Evolutionary conservation across 2,113 vertebrate genomes (phyloP).

Genomic region (Bubo blakistoni): DNA sequence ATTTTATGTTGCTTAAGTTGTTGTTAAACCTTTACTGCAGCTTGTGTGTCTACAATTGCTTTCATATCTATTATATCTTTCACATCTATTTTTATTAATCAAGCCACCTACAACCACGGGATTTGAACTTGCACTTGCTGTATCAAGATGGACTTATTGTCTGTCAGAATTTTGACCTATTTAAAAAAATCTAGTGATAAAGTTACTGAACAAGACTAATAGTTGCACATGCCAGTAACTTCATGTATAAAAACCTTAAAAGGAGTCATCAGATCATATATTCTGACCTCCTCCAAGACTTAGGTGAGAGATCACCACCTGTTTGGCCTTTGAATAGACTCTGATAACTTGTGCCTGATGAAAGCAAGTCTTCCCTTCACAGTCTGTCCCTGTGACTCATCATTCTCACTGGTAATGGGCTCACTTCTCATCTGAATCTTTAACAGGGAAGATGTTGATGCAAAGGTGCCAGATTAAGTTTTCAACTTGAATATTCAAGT

Average conservation of each 20-base stretch:
- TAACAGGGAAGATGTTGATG: background rate
- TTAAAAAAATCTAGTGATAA: background rate
- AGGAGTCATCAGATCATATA: background rate
- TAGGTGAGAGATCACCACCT: background rate
- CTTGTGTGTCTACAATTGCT: background rate
- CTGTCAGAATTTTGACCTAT: background rate
- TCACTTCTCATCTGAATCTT: background rate
- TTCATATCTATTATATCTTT: background rate
- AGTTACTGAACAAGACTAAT: background rate
- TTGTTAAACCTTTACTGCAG: background rate
- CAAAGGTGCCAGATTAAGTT: background rate
- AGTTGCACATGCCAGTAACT: background rate
- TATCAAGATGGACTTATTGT: background rate
- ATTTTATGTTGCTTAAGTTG: background rate
- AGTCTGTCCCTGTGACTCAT: background rate
- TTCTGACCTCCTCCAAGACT: background rate
- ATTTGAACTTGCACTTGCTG: background rate
- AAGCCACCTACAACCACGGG: background rate
- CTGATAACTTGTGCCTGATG: background rate
- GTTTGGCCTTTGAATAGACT: background rate
- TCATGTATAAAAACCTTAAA: background rate
- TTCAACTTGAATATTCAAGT: background rate
- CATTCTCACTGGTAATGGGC: background rate
- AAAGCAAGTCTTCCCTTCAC: background rate
- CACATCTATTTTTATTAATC: background rate